phyloP scores from a whole-genome alignment of 2,888 invertebrate genomes.

The Odiellus spinosus region DNA sequence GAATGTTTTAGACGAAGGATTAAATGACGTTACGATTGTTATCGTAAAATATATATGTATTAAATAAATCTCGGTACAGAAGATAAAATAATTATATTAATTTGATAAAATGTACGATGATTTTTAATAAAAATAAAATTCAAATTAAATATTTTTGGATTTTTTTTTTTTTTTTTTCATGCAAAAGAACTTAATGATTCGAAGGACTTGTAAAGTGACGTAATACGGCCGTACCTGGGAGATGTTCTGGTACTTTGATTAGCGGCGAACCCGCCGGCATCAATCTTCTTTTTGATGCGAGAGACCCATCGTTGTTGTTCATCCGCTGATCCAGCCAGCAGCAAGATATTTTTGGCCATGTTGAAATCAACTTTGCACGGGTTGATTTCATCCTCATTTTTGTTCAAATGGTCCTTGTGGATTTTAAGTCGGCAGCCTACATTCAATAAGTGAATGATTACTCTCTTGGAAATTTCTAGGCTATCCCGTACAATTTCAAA shows the following conservation, averaged over 20 bases:
- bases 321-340: conserved; percentile 15
- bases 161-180: too few relatives aligned
- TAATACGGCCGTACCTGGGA: conserved; percentile 8
- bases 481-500: too few relatives aligned
- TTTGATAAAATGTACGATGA: too few relatives aligned
- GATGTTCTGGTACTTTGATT: conserved; percentile 14
- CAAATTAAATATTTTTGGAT: too few relatives aligned
- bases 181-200: too few relatives aligned
- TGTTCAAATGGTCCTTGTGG: conserved; percentile 89
- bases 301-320: conserved; percentile 20
- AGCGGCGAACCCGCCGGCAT: conserved; percentile 21
- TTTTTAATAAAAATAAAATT: too few relatives aligned
- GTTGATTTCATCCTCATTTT: conserved; percentile 65
- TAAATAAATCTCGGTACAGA: too few relatives aligned
- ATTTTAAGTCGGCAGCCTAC: conserved; percentile 89
- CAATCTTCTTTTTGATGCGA: conserved; percentile 18
- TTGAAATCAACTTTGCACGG: conserved; percentile 93
- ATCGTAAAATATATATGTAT: too few relatives aligned
- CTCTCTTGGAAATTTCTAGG: too few relatives aligned
- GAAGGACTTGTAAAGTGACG: background rate
- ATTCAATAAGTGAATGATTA: background rate
- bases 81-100: too few relatives aligned
- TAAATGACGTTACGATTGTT: too few relatives aligned
- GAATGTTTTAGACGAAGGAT: too few relatives aligned
- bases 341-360: conserved; percentile 78